Conservation (phyloP, 2,113 vertebrate genomes). For the Scartelaos histophorus region DNA sequence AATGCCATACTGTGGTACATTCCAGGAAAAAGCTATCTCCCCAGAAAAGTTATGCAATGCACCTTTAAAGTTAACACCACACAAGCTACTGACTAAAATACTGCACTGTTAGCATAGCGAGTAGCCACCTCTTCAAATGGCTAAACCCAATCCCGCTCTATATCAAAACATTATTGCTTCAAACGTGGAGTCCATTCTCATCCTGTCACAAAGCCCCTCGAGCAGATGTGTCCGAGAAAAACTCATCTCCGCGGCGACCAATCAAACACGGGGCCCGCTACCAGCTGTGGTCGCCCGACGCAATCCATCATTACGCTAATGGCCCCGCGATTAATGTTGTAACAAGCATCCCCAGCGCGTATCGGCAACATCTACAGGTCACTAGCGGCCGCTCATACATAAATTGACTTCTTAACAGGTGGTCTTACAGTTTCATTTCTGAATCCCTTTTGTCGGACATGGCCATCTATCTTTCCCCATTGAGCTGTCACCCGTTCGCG, state of each 20-base stretch:
- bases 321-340: slow-evolving; percentile 59
- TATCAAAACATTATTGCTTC: slow-evolving; percentile 9
- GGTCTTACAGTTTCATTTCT: slow-evolving; percentile 5
- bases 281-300: slow-evolving; percentile 50
- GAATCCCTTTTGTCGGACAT: slow-evolving; percentile 1
- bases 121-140: background rate
- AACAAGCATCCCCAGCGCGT: slow-evolving; percentile 58
- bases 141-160: background rate
- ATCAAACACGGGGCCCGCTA: slow-evolving; percentile 30
- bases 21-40: too few species aligned
- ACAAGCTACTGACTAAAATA: background rate
- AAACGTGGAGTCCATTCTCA: slow-evolving; percentile 31
- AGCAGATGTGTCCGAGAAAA: slow-evolving; percentile 49
- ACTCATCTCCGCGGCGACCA: slow-evolving; percentile 16
- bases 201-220: slow-evolving; percentile 15
- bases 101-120: background rate
- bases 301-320: slow-evolving; percentile 63
- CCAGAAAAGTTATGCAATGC: too few species aligned
- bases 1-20: too few species aligned
- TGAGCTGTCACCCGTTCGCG: background rate
- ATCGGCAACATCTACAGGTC: slow-evolving; percentile 47
- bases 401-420: slow-evolving; percentile 18
- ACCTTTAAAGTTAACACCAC: background rate
- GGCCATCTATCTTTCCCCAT: slow-evolving; percentile 1
- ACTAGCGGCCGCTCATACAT: slow-evolving; percentile 31